phyloP scores from a whole-genome alignment of 2,797 vertebrate genomes.

The Lepidocolaptes lacrymiger region DNA sequence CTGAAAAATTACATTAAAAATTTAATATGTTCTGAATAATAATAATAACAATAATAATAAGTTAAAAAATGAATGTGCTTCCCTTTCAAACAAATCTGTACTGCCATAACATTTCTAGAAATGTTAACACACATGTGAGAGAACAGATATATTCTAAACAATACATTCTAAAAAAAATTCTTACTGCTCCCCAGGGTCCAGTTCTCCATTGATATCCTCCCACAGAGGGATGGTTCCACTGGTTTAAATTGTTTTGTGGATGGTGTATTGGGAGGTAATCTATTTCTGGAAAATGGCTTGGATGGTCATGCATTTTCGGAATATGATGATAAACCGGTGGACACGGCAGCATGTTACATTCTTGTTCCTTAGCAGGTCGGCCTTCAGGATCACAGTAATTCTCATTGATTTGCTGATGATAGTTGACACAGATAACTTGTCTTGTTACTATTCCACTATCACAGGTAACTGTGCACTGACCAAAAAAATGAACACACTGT shows the following conservation, averaged over 20 bases:
- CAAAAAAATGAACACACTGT: slow-evolving; percentile 44
- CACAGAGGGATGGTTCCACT: slow-evolving; percentile 81
- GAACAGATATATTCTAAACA: neutral
- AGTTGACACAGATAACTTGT: slow-evolving; percentile 89
- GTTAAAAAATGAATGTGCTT: neutral
- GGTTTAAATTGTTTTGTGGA: slow-evolving; percentile 80
- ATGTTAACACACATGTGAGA: neutral
- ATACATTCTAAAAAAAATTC: slow-evolving; percentile 52
- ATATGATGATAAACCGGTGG: slow-evolving; percentile 76
- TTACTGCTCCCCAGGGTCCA: slow-evolving; percentile 97
- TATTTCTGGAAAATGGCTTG: slow-evolving; percentile 72
- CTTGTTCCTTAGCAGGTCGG: slow-evolving; percentile 82
- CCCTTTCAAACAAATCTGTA: neutral
- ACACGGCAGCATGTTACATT: slow-evolving; percentile 85
- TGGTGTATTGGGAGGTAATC: slow-evolving; percentile 75
- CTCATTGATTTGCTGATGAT: slow-evolving; percentile 87
- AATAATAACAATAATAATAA: neutral
- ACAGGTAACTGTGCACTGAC: slow-evolving; percentile 92
- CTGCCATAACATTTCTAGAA: neutral
- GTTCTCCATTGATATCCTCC: slow-evolving; percentile 93
- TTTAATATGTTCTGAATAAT: neutral
- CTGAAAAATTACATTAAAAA: neutral
- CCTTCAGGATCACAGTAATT: slow-evolving; percentile 87
- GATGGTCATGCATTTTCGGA: slow-evolving; percentile 78
- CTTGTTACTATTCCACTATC: slow-evolving; percentile 84